Conservation (phyloP, 2,888 invertebrate species). For the Lacanobia wlatinum region DNA sequence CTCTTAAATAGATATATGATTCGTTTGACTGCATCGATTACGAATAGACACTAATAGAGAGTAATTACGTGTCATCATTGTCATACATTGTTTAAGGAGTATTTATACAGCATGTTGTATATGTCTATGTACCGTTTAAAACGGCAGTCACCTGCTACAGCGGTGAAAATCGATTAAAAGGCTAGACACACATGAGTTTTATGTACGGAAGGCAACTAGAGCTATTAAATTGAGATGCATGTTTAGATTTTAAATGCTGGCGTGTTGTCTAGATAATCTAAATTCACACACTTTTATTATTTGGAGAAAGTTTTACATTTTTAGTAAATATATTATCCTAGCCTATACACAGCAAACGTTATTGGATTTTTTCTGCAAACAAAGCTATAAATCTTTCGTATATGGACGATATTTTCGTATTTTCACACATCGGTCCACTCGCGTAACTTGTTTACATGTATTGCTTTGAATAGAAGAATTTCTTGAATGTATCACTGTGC, state of each 20-base stretch:
- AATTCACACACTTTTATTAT: neutral
- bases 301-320: neutral
- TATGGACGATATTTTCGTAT: constrained; percentile 20
- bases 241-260: neutral
- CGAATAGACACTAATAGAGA: constrained; percentile 13
- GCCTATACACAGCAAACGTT: constrained; percentile 10
- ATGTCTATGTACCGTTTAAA: neutral
- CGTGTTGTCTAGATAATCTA: too few relatives aligned
- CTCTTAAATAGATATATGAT: constrained; percentile 7
- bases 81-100: neutral
- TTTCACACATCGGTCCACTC: constrained; percentile 23
- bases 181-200: constrained; percentile 7
- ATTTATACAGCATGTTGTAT: too few relatives aligned
- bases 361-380: constrained; percentile 48
- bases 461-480: constrained; percentile 11
- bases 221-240: neutral
- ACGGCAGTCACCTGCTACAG: neutral
- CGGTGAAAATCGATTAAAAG: constrained; percentile 16
- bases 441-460: constrained; percentile 55
- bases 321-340: constrained; percentile 1
- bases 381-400: constrained; percentile 54
- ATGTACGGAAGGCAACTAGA: neutral
- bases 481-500: constrained; percentile 13
- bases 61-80: constrained; percentile 6
- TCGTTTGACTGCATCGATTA: constrained; percentile 30